Conservation (phyloP, 2,888 invertebrate genomes). For the Neelides folsomi region DNA sequence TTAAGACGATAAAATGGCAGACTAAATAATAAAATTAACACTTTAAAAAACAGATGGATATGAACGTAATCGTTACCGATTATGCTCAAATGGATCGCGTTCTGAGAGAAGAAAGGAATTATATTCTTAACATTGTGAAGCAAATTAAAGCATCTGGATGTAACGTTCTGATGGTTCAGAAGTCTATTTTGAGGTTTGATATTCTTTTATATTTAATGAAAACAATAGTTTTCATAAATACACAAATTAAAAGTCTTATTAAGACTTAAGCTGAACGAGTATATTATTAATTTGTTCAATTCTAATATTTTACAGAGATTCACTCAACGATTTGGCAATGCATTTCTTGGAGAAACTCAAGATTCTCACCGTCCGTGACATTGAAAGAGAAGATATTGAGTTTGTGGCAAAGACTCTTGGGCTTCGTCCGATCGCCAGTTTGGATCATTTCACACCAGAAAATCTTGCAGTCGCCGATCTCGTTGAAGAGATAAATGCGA, state of each 20-base stretch:
- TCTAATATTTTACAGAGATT: slow-evolving; percentile 57
- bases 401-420: slow-evolving; percentile 90
- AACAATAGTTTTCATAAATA: too few species aligned
- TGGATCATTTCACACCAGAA: slow-evolving; percentile 92
- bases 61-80: slow-evolving; percentile 89
- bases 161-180: slow-evolving; percentile 86
- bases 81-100: slow-evolving; percentile 99
- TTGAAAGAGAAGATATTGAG: slow-evolving; percentile 96
- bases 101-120: slow-evolving; percentile 89
- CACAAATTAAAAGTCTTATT: too few species aligned
- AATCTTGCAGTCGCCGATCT: slow-evolving; percentile 81
- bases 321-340: slow-evolving; percentile 87
- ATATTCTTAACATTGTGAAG: slow-evolving; percentile 95
- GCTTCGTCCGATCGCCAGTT: slow-evolving; percentile 92
- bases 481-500: slow-evolving; percentile 83
- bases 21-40: neutral
- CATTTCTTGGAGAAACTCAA: slow-evolving; percentile 99
- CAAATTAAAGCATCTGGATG: slow-evolving; percentile 98
- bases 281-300: neutral
- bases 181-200: slow-evolving; percentile 59
- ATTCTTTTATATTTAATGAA: too few species aligned
- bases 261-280: neutral
- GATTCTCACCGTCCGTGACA: slow-evolving; percentile 93
- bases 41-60: slow-evolving; percentile 60
- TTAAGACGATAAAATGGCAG: too few species aligned